Evolutionary conservation across 2,888 invertebrate genomes (phyloP).

Genomic region (Synanthedon myopaeformis): DNA sequence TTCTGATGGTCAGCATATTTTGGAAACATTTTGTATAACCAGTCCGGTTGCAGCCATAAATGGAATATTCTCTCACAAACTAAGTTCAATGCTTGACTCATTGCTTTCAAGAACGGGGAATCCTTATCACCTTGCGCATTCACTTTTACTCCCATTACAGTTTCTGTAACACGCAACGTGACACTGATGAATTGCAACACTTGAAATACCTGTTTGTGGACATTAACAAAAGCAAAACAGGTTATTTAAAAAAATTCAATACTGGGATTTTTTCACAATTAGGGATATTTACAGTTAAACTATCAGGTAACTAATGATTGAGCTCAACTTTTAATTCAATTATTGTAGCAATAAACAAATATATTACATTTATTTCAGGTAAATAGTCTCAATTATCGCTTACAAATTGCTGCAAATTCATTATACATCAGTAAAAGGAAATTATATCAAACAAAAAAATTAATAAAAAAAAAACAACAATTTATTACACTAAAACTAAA

Average conservation of each 20-base stretch:
- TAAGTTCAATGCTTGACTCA: slow-evolving; percentile 32
- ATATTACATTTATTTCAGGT: too few relatives aligned
- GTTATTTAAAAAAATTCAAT: neutral
- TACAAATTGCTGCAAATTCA: too few relatives aligned
- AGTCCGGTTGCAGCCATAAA: slow-evolving; percentile 58
- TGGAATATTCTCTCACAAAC: slow-evolving; percentile 50
- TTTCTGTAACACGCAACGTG: slow-evolving; percentile 25
- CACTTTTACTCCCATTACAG: slow-evolving; percentile 50
- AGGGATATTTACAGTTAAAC: too few relatives aligned
- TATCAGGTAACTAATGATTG: too few relatives aligned
- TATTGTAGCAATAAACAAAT: too few relatives aligned
- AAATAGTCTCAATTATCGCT: too few relatives aligned
- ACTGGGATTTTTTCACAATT: too few relatives aligned
- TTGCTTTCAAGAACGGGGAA: slow-evolving; percentile 34
- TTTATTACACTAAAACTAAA: too few relatives aligned
- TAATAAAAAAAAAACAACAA: too few relatives aligned
- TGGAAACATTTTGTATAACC: slow-evolving; percentile 66
- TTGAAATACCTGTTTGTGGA: neutral
- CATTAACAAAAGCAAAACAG: neutral
- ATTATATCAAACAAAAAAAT: too few relatives aligned
- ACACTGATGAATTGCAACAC: neutral
- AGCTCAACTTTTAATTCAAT: too few relatives aligned
- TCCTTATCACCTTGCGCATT: slow-evolving; percentile 42
- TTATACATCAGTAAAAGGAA: too few relatives aligned
- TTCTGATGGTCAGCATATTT: slow-evolving; percentile 61